Conservation (phyloP, 2,888 invertebrate genomes). For the Caenorhabditis uteleia region DNA sequence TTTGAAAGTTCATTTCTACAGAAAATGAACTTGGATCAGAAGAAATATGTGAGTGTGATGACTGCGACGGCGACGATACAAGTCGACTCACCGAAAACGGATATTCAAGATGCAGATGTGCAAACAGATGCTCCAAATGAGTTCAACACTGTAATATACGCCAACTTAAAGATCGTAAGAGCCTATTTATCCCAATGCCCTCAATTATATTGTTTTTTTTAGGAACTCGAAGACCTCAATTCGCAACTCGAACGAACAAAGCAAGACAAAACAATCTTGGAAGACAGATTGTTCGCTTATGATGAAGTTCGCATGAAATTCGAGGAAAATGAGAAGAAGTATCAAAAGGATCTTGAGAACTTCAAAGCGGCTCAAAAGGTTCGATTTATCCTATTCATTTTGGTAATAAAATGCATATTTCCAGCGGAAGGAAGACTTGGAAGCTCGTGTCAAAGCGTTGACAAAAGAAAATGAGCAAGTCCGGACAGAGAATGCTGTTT, state of each 20-base stretch:
- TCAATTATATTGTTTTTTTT: neutral
- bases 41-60: conserved; percentile 2
- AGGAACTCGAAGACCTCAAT: conserved; percentile 24
- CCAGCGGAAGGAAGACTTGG: conserved; percentile 6
- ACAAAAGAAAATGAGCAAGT: conserved; percentile 12
- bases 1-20: neutral
- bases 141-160: conserved; percentile 8
- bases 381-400: too few species aligned
- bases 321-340: conserved; percentile 17
- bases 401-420: neutral
- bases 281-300: conserved; percentile 22
- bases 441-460: conserved; percentile 5
- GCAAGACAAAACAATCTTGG: conserved; percentile 10
- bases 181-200: neutral
- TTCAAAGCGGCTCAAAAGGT: neutral
- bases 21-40: conserved; percentile 7
- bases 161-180: conserved; percentile 11
- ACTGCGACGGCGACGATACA: conserved; percentile 19
- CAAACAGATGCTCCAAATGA: conserved; percentile 29
- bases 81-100: conserved; percentile 16
- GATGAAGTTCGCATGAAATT: conserved; percentile 14
- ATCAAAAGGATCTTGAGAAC: conserved; percentile 9
- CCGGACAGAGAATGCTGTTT: conserved; percentile 9
- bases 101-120: conserved; percentile 11
- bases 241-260: conserved; percentile 10